A percentile compares a stretch with the other conserved stretches of the same genome.
Conservation (phyloP, 2,797 vertebrate species). For the Scolopax rusticola region DNA sequence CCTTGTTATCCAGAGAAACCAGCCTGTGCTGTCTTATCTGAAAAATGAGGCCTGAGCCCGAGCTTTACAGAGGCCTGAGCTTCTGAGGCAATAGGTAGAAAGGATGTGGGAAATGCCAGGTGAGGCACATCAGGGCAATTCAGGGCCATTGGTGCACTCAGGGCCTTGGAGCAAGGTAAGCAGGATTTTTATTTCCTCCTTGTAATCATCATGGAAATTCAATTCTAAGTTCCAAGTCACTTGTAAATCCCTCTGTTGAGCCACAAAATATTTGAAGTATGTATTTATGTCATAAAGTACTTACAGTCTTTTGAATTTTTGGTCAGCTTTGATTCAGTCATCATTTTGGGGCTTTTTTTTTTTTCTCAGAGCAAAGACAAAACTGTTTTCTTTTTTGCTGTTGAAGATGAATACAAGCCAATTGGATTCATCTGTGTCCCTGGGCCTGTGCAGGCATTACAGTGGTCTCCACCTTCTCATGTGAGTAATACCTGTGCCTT, state of each 20-base stretch:
- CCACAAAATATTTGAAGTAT: not conserved
- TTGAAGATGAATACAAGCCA: slow-evolving; percentile 84
- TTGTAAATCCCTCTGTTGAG: not conserved
- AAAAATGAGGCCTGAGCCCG: not conserved
- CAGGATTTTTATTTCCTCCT: not conserved
- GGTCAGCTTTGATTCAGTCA: not conserved
- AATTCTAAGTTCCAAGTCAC: not conserved
- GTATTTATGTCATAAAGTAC: not conserved
- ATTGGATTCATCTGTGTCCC: slow-evolving; percentile 91
- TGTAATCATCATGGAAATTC: not conserved
- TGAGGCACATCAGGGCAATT: not conserved
- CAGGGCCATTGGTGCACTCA: not conserved
- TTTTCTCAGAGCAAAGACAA: slow-evolving; percentile 86
- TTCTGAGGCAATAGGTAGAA: not conserved
- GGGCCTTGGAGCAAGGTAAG: not conserved
- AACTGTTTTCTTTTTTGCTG: slow-evolving; percentile 93
- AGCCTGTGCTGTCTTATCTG: not conserved
- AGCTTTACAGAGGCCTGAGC: not conserved
- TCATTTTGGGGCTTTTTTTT: not conserved
- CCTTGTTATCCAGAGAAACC: not conserved
- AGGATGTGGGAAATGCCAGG: not conserved
- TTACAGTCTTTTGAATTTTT: not conserved
- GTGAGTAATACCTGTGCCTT: slow-evolving; percentile 77
- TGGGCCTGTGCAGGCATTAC: slow-evolving; percentile 87
- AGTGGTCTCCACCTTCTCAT: slow-evolving; percentile 88